Base-by-base conservation (phyloP, 2,797 vertebrate species). In the Hozukius guyotensis region DNA sequence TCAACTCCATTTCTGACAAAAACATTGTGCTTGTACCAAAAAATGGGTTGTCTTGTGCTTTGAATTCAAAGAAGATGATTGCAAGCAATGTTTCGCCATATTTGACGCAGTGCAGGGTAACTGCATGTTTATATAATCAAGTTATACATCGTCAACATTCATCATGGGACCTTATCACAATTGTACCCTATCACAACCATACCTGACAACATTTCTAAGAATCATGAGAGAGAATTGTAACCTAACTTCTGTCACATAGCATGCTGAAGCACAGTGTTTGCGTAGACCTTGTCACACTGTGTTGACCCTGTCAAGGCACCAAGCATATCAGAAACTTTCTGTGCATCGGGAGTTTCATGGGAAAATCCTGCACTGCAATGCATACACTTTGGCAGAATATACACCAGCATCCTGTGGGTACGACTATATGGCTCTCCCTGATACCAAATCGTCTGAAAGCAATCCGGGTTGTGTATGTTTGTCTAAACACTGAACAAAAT, bases 391-490 rank as follows among this genome's bases (percentile, higher is more conserved):
- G 27, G 31, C 3, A 53, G 25, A 61, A 56, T 36, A 57, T 70
- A 59, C 38, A 46, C 8, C 18, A 31, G 64, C 72, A 74, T 81
- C 74, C 72, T 77, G 75, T 80, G 67, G 55, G 75, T 59, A 38
- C 6, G 36, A 25, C 55, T 32, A 16, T 20, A 24, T 62, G 61
- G 11, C 42, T 65, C 34, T 62, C 64, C 42, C 55, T 62, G 63
- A 75, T 55, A 53, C 8, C 38, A 32, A 46, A 46, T 49, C 5
- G 18, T 66, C 71, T 82, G 71, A 86, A 76, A 82, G 55, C 62
- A 64, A 67, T 80, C 56, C 57, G 32, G 9, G 8, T 79, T 86
- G 63, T 86, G 65, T 89, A 32, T 85, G 78, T 88, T 91, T 86
- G 75, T 84, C 42, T 80, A 78, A 76, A 81, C 29, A 13, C 72